Base-by-base conservation (phyloP, 2,797 vertebrate species). In the Pseudotriccus pelzelni region DNA sequence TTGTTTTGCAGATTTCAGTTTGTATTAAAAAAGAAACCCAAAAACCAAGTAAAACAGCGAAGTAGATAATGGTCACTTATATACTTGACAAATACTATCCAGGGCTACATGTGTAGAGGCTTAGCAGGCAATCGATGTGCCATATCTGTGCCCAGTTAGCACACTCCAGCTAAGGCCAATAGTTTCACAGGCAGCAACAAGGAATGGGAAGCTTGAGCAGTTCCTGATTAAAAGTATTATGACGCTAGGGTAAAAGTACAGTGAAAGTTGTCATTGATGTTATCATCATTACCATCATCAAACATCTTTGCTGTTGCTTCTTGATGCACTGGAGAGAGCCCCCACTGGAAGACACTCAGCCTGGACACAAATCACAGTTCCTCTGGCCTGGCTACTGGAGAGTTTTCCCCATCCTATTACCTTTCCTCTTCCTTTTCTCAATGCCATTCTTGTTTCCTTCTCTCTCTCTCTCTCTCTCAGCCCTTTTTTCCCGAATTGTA, bases 321-420 rank as follows among this genome's bases (percentile, higher is more conserved):
- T 25, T 87, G 41, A 10, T 84, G 41, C 12, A 16, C 19, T 75
- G n/a, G 46, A 43, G 8, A 80, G 6, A 53, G 2, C 1, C 11
- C 3, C 10, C 13, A 28, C 22, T 2, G 0, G 0, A 60, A 9
- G 9, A 63, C 8, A 6, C 2, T 84, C 10, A 11, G 49, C 25
- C 16, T 49, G 41, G 10, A 14, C 18, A 70, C 19, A 15, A 9
- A 27, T 22, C 12, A 10, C 24, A 22, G 4, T 24, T 85, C 11
- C 14, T 85, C 3, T 10, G n/a, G 8, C 10, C 2, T 22, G 19
- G 43, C 12, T 36, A 19, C 14, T n/a, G 32, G 6, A 84, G 17
- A 69, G 19, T 22, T 67, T 27, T 3, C 6, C 15, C 7, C 85
- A 72, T 66, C 19, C 24, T 53, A 2, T 30, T 85, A 22, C 7